Evolutionary conservation across 2,113 vertebrate genomes (phyloP).

Genomic region (Scomber scombrus): DNA sequence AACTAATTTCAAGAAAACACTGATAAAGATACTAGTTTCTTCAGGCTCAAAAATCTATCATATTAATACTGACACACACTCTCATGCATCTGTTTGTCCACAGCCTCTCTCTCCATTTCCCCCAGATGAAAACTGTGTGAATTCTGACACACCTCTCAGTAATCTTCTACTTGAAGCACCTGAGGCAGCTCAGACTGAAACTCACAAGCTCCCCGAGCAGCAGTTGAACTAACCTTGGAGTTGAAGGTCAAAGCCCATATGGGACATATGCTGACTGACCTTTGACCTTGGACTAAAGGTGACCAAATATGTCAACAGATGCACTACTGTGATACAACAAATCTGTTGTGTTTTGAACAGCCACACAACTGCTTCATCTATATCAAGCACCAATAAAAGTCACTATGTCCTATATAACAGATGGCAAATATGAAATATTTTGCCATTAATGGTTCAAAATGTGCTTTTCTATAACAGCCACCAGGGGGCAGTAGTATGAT

Average conservation of each 20-base stretch:
- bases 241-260: constrained; percentile 53
- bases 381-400: background rate
- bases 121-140: constrained; percentile 8
- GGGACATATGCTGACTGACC: constrained; percentile 46
- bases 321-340: background rate
- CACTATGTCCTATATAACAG: background rate
- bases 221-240: constrained; percentile 30
- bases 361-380: background rate
- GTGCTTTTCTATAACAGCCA: constrained; percentile 28
- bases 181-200: constrained; percentile 18
- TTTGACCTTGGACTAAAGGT: constrained; percentile 47
- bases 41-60: too few relatives aligned
- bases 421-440: background rate
- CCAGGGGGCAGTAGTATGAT: constrained; percentile 56
- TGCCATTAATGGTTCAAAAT: background rate
- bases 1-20: background rate
- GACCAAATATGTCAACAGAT: constrained; percentile 17
- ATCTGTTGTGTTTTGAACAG: background rate
- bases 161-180: constrained; percentile 43
- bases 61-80: too few relatives aligned
- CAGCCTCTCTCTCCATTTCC: background rate
- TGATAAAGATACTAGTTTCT: background rate
- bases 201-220: constrained; percentile 38
- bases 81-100: too few relatives aligned
- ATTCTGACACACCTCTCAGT: background rate